phyloP scores from a whole-genome alignment of 2,113 vertebrate species.

The Barbus barbus region DNA sequence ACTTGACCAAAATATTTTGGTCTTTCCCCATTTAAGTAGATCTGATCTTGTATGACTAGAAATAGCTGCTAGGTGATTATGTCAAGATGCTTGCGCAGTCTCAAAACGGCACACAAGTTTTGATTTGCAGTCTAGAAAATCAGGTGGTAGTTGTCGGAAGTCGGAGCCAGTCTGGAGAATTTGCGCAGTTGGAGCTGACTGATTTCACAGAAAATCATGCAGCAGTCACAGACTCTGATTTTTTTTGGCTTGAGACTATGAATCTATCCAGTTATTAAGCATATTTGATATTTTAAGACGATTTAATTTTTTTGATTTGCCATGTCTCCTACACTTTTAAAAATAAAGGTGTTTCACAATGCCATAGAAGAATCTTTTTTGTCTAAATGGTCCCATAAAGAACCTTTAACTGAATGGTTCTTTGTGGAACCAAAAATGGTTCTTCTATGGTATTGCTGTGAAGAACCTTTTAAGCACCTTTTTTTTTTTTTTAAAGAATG shows the following conservation, averaged over 20 bases:
- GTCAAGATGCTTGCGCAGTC: neutral
- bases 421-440: too few species aligned
- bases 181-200: neutral
- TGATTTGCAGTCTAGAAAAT: neutral
- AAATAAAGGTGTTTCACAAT: too few species aligned
- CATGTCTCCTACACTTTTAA: neutral
- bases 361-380: too few species aligned
- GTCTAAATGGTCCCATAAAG: too few species aligned
- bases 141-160: neutral
- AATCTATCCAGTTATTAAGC: neutral
- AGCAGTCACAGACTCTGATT: neutral
- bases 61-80: neutral
- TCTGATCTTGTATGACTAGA: neutral
- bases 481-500: too few species aligned
- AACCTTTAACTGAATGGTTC: too few species aligned
- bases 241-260: neutral
- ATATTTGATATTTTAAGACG: neutral
- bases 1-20: too few species aligned
- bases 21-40: too few species aligned
- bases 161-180: neutral
- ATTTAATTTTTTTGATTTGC: neutral
- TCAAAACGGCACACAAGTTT: neutral
- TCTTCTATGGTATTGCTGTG: too few species aligned
- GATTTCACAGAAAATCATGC: neutral
- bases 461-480: too few species aligned